A percentile compares a stretch with the other conserved stretches of the same genome.
These are phyloP conservation scores for Hypena proboscidalis DNA, from an alignment of 2,888 invertebrate genomes.

Conservation along the genomic window DNA sequence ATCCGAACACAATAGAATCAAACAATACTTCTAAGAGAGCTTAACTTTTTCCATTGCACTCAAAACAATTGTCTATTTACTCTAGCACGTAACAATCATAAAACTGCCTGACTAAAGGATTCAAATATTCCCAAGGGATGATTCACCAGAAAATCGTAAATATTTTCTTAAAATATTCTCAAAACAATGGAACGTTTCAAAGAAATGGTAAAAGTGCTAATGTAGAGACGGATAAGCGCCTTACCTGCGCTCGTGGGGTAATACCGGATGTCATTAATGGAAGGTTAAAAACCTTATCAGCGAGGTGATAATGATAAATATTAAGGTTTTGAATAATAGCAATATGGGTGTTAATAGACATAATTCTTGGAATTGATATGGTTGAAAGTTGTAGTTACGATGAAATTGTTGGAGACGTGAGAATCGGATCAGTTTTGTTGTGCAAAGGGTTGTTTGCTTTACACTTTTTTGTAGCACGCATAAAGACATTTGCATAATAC, in stretches of 20 bases:
- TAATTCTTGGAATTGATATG: conserved; percentile 2
- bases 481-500: too few relatives aligned
- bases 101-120: conserved; percentile 42
- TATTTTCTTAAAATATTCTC: conserved; percentile 49
- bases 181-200: conserved; percentile 49
- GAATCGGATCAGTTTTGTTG: too few relatives aligned
- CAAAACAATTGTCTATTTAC: conserved; percentile 9
- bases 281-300: conserved; percentile 45
- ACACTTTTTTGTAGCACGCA: too few relatives aligned
- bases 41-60: conserved; percentile 10
- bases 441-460: too few relatives aligned
- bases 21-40: conserved; percentile 6
- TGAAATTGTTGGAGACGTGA: conserved; percentile 1
- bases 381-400: conserved; percentile 2
- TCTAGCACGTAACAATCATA: conserved; percentile 42
- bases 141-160: conserved; percentile 49
- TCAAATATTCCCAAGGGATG: conserved; percentile 45
- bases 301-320: conserved; percentile 26
- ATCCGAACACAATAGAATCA: neutral
- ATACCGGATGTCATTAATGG: conserved; percentile 60
- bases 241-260: conserved; percentile 52
- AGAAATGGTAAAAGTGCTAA: conserved; percentile 68
- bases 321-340: conserved; percentile 18
- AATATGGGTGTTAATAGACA: conserved; percentile 12
- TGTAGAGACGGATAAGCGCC: conserved; percentile 57